phyloP scores from a whole-genome alignment of 2,797 vertebrate genomes.

The Yasuhikotakia modesta region DNA sequence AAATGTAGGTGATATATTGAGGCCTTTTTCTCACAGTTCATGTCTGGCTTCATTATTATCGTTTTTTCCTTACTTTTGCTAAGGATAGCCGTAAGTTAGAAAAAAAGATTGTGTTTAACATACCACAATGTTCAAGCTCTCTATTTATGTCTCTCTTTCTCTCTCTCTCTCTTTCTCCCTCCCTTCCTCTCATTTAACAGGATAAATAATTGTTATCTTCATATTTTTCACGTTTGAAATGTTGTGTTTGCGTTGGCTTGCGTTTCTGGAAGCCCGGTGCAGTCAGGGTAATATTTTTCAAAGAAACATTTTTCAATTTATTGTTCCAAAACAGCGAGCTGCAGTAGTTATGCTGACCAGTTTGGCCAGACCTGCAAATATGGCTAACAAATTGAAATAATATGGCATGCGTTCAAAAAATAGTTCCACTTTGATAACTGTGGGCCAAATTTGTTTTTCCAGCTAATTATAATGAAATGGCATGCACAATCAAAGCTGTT shows the following conservation, averaged over 20 bases:
- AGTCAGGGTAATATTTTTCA: slow-evolving; percentile 65
- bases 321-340: slow-evolving; percentile 73
- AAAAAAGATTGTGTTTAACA: slow-evolving; percentile 35
- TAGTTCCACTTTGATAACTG: slow-evolving; percentile 75
- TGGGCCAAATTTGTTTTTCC: slow-evolving; percentile 73
- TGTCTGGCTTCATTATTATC: slow-evolving; percentile 13
- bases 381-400: slow-evolving; percentile 79
- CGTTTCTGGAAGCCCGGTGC: slow-evolving; percentile 74
- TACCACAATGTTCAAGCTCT: slow-evolving; percentile 44
- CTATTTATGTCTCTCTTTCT: slow-evolving; percentile 9
- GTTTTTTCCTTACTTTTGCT: slow-evolving; percentile 23
- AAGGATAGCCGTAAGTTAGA: slow-evolving; percentile 53
- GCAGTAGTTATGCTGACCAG: slow-evolving; percentile 77
- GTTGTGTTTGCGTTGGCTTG: slow-evolving; percentile 80
- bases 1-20: slow-evolving; percentile 48
- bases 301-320: slow-evolving; percentile 79
- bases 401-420: slow-evolving; percentile 70
- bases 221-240: slow-evolving; percentile 63
- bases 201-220: slow-evolving; percentile 64
- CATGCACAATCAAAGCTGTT: slow-evolving; percentile 60
- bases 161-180: slow-evolving; percentile 42
- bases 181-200: slow-evolving; percentile 51
- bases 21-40: slow-evolving; percentile 56
- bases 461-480: slow-evolving; percentile 80
- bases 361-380: slow-evolving; percentile 69